Evolutionary conservation across 2,888 invertebrate species (phyloP), one percentile per base, ranked within the genome.

Genomic region (Ectropis crepuscularia): DNA sequence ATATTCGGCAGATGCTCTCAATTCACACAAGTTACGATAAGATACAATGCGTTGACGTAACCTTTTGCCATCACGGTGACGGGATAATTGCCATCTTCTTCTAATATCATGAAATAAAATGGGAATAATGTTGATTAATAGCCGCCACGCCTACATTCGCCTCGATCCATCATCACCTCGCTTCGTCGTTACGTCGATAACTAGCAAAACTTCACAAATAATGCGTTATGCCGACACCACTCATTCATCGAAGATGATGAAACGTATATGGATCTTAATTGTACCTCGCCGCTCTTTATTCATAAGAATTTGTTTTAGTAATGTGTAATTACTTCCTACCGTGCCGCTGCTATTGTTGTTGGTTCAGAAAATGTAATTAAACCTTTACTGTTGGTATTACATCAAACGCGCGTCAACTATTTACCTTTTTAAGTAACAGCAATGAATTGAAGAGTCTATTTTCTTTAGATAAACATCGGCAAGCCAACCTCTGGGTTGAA

Each of bases 1-100:
- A 79, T 81, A 78, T 86, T 87, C 76, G 78, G 75, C 74, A 78
- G 74, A 76, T 77, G 79, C 78, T 77, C 77, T 80, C 78, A 77
- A 80, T 80, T 65, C 74, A 78, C 78, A 77, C 79, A 81, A 46
- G 46, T 38, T 80, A 75, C 55, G 47, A 12, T 46, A 43, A 45
- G 39, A 43, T 51, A 53, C 60, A 60, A 61, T 53, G 41, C 39
- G 16, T 59, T 65, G 64, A 61, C 42, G 60, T 53, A 65, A 64
- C 38, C 60, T 57, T 43, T 57, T 60, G 37, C 37, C 77, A 80
- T 79, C 81, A 82, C 76, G 77, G 79, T 80, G 81, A 83, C 77
- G 77, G 74, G 74, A 81, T 88, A 81, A 87, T 88, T 88, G 76
- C 75, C 69, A 76, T 77, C 75, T 79, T 82, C 78, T 78, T 73